These are phyloP conservation scores for Limnothrissa miodon DNA, from an alignment of 2,113 vertebrate species.

Conservation along the genomic window DNA sequence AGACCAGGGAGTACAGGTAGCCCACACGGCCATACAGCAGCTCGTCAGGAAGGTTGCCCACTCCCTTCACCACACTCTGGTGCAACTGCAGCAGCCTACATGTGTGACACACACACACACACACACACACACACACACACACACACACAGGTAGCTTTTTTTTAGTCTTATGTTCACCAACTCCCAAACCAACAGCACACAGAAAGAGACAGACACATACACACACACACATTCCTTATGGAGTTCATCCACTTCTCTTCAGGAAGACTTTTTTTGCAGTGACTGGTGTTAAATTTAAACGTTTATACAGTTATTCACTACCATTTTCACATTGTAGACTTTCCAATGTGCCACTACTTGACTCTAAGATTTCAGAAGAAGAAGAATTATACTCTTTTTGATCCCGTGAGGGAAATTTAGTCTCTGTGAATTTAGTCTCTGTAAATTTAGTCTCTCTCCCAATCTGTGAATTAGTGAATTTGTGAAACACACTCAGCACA, in stretches of 20 bases:
- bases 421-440: too few relatives aligned
- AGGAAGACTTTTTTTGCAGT: constrained; percentile 2
- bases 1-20: constrained; percentile 85
- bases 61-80: constrained; percentile 67
- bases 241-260: background rate
- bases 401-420: too few relatives aligned
- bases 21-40: constrained; percentile 90
- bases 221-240: background rate
- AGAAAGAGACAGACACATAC: background rate
- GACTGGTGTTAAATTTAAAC: too few relatives aligned
- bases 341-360: too few relatives aligned
- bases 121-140: background rate
- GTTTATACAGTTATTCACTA: too few relatives aligned
- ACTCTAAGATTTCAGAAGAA: too few relatives aligned
- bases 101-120: background rate
- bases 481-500: too few relatives aligned
- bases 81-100: constrained; percentile 82
- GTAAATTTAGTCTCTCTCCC: too few relatives aligned
- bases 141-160: background rate
- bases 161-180: background rate
- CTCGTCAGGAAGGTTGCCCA: constrained; percentile 81
- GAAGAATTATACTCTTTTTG: too few relatives aligned
- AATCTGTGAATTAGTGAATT: background rate
- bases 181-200: background rate
- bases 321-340: too few relatives aligned